These are phyloP conservation scores for Philopedon plagiatum DNA, from an alignment of 2,888 invertebrate species.

Conservation along the genomic window DNA sequence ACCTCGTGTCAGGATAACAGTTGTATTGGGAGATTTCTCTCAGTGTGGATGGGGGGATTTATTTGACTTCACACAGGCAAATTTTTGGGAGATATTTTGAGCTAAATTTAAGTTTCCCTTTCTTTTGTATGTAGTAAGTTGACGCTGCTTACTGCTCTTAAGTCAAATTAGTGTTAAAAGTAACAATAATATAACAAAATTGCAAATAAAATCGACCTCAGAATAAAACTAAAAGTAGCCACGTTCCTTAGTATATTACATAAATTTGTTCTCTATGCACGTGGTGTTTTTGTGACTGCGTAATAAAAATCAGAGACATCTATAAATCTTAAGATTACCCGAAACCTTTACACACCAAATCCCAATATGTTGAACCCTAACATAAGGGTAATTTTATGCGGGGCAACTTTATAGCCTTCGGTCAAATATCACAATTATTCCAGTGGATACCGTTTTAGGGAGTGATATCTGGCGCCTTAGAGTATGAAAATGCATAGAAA, in stretches of 20 bases:
- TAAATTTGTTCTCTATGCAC: neutral
- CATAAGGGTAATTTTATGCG: conserved; percentile 33
- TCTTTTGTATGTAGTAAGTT: too few species aligned
- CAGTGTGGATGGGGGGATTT: too few species aligned
- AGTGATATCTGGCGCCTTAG: neutral
- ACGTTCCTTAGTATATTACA: neutral
- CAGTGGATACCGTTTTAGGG: conserved; percentile 13
- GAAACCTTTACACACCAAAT: conserved; percentile 15
- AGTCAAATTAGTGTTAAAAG: too few species aligned
- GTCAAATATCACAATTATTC: conserved; percentile 35
- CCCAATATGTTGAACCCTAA: conserved; percentile 26
- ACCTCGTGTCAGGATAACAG: too few species aligned
- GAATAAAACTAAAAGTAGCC: too few species aligned
- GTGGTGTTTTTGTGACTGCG: neutral
- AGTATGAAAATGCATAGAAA: neutral
- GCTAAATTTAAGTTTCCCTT: too few species aligned
- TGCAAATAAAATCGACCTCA: too few species aligned
- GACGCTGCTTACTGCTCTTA: too few species aligned
- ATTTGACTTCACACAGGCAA: too few species aligned
- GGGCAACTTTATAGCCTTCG: conserved; percentile 32
- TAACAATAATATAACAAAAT: too few species aligned
- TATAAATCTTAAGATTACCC: conserved; percentile 27
- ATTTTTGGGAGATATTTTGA: too few species aligned
- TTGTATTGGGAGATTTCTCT: too few species aligned
- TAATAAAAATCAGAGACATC: conserved; percentile 23